Conservation (phyloP, 2,113 vertebrate species). For the Boleophthalmus pectinirostris region DNA sequence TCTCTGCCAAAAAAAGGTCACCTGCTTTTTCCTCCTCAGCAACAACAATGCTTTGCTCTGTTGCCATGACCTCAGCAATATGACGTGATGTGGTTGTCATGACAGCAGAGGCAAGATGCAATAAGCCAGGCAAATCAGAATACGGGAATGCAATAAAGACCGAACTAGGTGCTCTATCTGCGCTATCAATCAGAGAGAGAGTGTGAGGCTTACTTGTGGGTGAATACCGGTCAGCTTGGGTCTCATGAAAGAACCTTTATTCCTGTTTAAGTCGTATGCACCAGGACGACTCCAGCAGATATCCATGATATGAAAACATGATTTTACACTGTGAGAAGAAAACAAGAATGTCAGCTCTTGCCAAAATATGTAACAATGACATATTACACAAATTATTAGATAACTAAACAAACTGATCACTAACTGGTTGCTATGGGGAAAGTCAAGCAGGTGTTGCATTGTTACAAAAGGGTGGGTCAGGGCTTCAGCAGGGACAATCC, state of each 20-base stretch:
- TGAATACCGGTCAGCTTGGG: constrained; percentile 89
- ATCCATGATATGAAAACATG: constrained; percentile 99
- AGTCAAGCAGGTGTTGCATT: constrained; percentile 98
- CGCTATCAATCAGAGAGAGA: constrained; percentile 26
- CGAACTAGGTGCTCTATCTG: constrained; percentile 38
- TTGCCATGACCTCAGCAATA: constrained; percentile 71
- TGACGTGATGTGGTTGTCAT: constrained; percentile 73
- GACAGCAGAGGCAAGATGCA: constrained; percentile 66
- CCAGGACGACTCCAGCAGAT: constrained; percentile 88
- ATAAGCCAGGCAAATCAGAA: constrained; percentile 50
- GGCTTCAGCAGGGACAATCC: constrained; percentile 89
- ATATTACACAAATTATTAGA: background rate
- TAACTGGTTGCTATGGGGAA: constrained; percentile 98
- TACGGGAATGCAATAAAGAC: constrained; percentile 51
- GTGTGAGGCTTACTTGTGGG: constrained; percentile 82
- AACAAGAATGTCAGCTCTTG: background rate
- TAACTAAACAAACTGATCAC: constrained; percentile 39
- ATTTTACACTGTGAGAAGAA: constrained; percentile 84
- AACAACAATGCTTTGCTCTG: constrained; percentile 65
- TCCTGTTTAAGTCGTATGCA: constrained; percentile 85
- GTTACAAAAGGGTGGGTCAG: constrained; percentile 95
- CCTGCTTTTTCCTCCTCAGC: constrained; percentile 57
- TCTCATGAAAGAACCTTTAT: constrained; percentile 88
- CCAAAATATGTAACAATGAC: background rate
- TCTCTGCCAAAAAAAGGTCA: constrained; percentile 41